These are phyloP conservation scores for Rhizoglyphus robini DNA, from an alignment of 1,140 invertebrate species.

Conservation along the genomic window DNA sequence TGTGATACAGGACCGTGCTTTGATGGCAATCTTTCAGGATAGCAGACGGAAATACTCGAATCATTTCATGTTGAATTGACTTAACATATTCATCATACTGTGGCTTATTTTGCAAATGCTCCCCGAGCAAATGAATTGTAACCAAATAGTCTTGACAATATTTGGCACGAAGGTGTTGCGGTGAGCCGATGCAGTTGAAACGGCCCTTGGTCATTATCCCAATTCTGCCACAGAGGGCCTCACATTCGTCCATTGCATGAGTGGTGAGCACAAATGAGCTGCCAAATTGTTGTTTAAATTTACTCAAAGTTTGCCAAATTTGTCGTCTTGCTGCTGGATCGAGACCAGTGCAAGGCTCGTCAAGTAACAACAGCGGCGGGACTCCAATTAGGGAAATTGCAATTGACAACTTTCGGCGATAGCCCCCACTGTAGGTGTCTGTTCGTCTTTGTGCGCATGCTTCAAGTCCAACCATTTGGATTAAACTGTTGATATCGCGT, in stretches of 20 bases:
- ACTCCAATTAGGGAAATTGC: conserved; percentile 50
- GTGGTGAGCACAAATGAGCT: conserved; percentile 15
- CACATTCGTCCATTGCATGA: conserved; percentile 64
- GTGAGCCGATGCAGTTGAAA: conserved; percentile 54
- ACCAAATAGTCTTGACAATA: conserved; percentile 62
- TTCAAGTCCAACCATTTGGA: conserved; percentile 27
- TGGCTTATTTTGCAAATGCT: not conserved
- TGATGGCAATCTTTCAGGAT: conserved; percentile 20
- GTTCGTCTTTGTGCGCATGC: conserved; percentile 25
- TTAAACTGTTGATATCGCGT: conserved; percentile 28
- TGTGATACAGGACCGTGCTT: conserved; percentile 48
- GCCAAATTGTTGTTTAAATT: not conserved
- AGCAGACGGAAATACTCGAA: not conserved
- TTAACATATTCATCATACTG: not conserved
- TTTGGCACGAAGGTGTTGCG: conserved; percentile 55
- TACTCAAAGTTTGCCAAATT: conserved; percentile 33
- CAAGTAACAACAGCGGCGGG: conserved; percentile 38
- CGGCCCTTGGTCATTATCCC: conserved; percentile 77
- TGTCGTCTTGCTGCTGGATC: conserved; percentile 40
- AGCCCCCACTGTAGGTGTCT: conserved; percentile 38
- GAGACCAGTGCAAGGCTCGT: conserved; percentile 44
- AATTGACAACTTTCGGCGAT: conserved; percentile 43
- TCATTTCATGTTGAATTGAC: not conserved
- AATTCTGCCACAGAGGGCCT: conserved; percentile 65
- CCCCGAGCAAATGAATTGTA: conserved; percentile 34